phyloP scores from a whole-genome alignment of 1,140 invertebrate species.

The Oscheius sp. region DNA sequence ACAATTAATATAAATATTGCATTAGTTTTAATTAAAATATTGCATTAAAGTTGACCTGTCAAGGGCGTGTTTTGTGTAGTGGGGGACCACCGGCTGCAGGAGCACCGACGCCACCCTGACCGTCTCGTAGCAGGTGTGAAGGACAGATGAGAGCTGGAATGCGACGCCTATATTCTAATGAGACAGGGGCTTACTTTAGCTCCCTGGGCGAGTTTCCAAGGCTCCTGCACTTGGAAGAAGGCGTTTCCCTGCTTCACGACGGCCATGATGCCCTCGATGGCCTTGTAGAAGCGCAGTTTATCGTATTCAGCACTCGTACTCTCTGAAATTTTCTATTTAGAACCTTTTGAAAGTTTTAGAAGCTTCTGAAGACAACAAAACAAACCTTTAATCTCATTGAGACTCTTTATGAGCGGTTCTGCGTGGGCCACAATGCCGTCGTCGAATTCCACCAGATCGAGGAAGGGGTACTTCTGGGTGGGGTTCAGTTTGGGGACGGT shows the following conservation, averaged over 20 bases:
- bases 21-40: conserved; percentile 9
- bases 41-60: conserved; percentile 1
- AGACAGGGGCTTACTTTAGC: neutral
- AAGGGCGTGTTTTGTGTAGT: conserved; percentile 47
- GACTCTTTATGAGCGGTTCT: conserved; percentile 66
- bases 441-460: conserved; percentile 61
- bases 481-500: conserved; percentile 77
- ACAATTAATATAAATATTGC: neutral
- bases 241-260: conserved; percentile 76
- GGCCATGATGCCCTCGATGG: conserved; percentile 74
- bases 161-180: neutral
- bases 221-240: conserved; percentile 79
- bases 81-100: conserved; percentile 80
- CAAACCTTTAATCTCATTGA: conserved; percentile 68
- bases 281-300: conserved; percentile 79
- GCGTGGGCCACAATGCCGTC: conserved; percentile 58
- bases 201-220: conserved; percentile 70
- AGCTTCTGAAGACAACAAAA: conserved; percentile 8
- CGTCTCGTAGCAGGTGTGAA: conserved; percentile 80
- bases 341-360: conserved; percentile 22
- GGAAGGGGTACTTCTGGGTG: conserved; percentile 71
- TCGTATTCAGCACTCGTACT: conserved; percentile 68
- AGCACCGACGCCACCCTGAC: conserved; percentile 75
- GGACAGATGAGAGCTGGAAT: conserved; percentile 70
- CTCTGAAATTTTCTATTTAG: conserved; percentile 49